Conservation (phyloP, 2,113 vertebrate genomes). For the Nycticebus coucang region DNA sequence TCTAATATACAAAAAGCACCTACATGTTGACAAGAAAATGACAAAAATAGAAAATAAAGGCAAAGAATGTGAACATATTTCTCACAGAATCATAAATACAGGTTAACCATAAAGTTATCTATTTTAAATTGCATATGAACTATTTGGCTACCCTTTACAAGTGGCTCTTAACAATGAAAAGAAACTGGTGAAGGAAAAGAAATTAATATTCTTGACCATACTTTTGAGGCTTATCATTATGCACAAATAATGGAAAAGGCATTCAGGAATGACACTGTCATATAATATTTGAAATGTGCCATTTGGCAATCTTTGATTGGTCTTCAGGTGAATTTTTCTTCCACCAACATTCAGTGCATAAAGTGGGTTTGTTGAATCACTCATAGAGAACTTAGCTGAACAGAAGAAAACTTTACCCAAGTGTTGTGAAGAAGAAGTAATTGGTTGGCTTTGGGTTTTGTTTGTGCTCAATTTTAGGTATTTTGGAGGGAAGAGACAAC, state of each 20-base stretch:
- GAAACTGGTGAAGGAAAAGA: neutral
- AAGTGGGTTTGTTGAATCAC: neutral
- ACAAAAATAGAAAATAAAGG: neutral
- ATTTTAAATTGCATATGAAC: no score
- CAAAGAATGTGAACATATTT: neutral
- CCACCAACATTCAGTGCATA: neutral
- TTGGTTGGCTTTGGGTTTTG: neutral
- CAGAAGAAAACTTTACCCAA: neutral
- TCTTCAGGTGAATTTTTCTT: neutral
- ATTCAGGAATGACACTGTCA: neutral
- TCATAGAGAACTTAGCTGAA: neutral
- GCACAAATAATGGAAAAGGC: conserved; percentile 8
- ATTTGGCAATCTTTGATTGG: conserved; percentile 5
- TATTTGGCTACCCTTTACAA: neutral
- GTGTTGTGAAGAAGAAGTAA: neutral
- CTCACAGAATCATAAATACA: conserved; percentile 13
- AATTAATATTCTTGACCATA: neutral
- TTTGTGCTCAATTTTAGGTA: neutral
- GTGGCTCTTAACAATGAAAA: neutral
- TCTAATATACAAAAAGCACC: neutral
- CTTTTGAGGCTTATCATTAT: neutral
- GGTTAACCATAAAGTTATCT: no score
- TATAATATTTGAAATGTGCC: neutral
- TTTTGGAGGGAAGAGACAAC: neutral
- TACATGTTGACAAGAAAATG: neutral